phyloP scores from a whole-genome alignment of 2,888 invertebrate species.

The Entomobrya proxima region DNA sequence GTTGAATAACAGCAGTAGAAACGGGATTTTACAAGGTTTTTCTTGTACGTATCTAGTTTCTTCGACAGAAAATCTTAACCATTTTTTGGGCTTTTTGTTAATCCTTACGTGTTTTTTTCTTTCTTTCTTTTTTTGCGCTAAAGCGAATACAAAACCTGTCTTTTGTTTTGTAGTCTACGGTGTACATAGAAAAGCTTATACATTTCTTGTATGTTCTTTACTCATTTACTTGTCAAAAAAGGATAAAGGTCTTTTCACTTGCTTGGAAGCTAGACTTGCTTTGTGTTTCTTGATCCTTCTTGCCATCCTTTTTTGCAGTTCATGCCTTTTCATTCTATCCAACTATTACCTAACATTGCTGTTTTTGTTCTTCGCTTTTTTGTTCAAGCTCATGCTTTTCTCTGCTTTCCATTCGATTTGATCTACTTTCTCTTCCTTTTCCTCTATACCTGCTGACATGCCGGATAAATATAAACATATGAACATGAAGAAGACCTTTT shows the following conservation, averaged over 20 bases:
- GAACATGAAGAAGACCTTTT: background rate
- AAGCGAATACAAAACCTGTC: too few relatives aligned
- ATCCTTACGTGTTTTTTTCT: background rate
- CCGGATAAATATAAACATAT: too few relatives aligned
- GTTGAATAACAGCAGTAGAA: background rate
- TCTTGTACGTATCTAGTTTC: background rate
- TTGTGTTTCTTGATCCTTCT: constrained; percentile 8
- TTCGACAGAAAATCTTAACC: background rate
- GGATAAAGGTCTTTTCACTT: constrained; percentile 31
- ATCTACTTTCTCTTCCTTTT: background rate
- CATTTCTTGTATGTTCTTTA: background rate
- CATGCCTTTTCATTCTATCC: background rate
- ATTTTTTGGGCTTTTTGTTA: background rate
- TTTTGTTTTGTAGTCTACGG: background rate
- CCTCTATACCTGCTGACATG: background rate
- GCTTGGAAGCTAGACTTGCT: constrained; percentile 5
- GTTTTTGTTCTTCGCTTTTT: background rate
- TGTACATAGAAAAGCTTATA: background rate
- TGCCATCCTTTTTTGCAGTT: background rate
- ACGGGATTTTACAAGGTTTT: background rate
- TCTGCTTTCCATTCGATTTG: constrained; percentile 22
- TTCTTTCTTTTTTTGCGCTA: background rate
- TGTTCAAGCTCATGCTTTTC: background rate
- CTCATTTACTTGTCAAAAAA: constrained; percentile 47
- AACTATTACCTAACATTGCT: background rate